Percentiles rank a stretch among this genome's conserved stretches.
phyloP scores from a whole-genome alignment of 2,888 invertebrate genomes.

The Synanthedon andrenaeformis region DNA sequence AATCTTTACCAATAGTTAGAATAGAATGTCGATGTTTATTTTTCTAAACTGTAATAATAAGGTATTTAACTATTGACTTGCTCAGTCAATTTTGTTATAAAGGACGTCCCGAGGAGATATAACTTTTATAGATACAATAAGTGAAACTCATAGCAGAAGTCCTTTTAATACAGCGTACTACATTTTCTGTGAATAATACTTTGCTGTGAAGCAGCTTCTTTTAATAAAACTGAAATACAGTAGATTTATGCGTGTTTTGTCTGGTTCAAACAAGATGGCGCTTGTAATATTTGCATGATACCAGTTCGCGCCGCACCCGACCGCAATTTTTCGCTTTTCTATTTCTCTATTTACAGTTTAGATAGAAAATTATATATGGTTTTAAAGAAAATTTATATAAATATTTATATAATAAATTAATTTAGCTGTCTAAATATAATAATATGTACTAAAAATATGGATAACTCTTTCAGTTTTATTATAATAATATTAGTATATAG shows the following conservation, averaged over 20 bases:
- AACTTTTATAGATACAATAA: background rate
- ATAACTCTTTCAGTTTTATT: too few relatives aligned
- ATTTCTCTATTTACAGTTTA: conserved; percentile 28
- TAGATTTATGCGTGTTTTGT: conserved; percentile 54
- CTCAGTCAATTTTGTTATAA: too few relatives aligned
- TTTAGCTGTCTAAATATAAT: too few relatives aligned
- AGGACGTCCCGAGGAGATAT: background rate
- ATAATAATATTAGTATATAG: too few relatives aligned
- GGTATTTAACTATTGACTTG: too few relatives aligned
- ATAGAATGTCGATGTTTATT: too few relatives aligned
- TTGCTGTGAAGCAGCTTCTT: conserved; percentile 14
- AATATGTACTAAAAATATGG: too few relatives aligned
- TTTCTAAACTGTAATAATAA: too few relatives aligned
- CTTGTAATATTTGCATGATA: conserved; percentile 45
- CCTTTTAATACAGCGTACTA: background rate
- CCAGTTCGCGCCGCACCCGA: conserved; percentile 29
- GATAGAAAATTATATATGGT: conserved; percentile 11
- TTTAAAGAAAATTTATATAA: too few relatives aligned
- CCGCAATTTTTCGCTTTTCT: conserved; percentile 40
- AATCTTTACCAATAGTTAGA: too few relatives aligned
- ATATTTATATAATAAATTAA: too few relatives aligned
- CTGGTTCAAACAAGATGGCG: conserved; percentile 46
- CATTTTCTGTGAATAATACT: too few relatives aligned
- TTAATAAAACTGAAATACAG: conserved; percentile 43
- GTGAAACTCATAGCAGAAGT: background rate